Evolutionary conservation across 1,140 invertebrate genomes (phyloP), one percentile per base, ranked within the genome.

Genomic region (Apis laboriosa): DNA sequence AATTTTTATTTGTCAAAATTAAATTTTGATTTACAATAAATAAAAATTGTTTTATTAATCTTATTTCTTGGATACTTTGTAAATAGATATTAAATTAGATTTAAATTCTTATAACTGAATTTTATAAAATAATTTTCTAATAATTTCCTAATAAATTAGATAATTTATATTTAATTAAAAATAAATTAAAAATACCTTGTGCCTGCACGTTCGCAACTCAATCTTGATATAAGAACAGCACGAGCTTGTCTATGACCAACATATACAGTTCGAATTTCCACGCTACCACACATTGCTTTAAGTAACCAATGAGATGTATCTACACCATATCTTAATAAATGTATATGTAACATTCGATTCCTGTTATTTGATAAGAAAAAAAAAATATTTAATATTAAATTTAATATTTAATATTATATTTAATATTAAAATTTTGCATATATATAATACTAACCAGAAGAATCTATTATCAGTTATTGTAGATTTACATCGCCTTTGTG

Each of bases 191-290:
- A n/a, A 58, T 91, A 96, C 92, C 97, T 96, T 19, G 98, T 99
- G 11, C 98, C 98, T 63, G 98, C 98, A 89, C 99, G 95, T 95
- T 99, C 99, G 94, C 98, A 99, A 93, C 98, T 99, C 9, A 99
- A 95, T 78, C 99, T 95, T 17, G 99, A 99, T 77, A 99, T 97
- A 28, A 99, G 96, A 13, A 98, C 98, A 5, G 98, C 98, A 90
- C 98, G 96, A 11, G 98, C 98, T 94, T 99, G 98, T 81, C 97
- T 96, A 88, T 98, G 97, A 2, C 98, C 98, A 64, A 98, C 98
- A 94, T 99, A 99, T 17, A 99, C 97, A 21, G 99, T 99, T 86
- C 98, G 95, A 85, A 99, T 98, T 94, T 99, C 98, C 28, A 99
- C 96, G 84, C 98, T 99, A 5, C 99, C 99, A 95, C 98, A 99